phyloP scores from a whole-genome alignment of 1,140 invertebrate species.

The Euwallacea fornicatus region DNA sequence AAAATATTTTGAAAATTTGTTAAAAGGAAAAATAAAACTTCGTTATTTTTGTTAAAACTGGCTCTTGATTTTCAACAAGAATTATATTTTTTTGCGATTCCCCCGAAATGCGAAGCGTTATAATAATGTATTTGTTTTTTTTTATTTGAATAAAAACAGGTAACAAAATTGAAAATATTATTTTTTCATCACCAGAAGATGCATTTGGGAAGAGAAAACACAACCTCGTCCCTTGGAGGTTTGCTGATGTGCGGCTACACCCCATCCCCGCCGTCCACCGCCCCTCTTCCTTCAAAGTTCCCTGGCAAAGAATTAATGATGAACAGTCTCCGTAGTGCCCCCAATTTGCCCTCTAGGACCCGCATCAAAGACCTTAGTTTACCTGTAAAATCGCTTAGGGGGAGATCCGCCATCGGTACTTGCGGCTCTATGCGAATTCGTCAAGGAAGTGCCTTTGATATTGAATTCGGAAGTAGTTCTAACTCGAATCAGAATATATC shows the following conservation, averaged over 20 bases:
- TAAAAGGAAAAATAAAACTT: too few species aligned
- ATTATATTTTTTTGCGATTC: too few species aligned
- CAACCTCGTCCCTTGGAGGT: conserved; percentile 46
- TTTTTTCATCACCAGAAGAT: conserved; percentile 43
- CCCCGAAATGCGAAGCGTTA: too few species aligned
- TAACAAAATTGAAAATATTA: neutral
- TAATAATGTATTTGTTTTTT: too few species aligned
- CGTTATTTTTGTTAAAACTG: too few species aligned
- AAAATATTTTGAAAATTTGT: too few species aligned
- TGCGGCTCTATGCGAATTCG: conserved; percentile 59
- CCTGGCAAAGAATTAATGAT: conserved; percentile 70
- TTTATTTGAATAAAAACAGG: too few species aligned
- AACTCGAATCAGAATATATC: conserved; percentile 48
- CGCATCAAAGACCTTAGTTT: conserved; percentile 70
- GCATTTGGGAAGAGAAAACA: conserved; percentile 51
- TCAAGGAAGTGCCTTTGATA: conserved; percentile 57
- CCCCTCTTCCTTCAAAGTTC: conserved; percentile 77
- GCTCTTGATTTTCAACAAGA: too few species aligned
- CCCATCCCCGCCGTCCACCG: conserved; percentile 77
- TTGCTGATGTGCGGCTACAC: conserved; percentile 63
- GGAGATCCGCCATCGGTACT: conserved; percentile 63
- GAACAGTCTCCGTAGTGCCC: conserved; percentile 76
- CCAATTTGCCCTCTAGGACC: conserved; percentile 71
- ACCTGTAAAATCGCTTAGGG: conserved; percentile 63
- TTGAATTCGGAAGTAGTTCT: conserved; percentile 50